Evolutionary conservation across 92 coral and sea anemone species (phyloP).

Genomic region (Bergia puertoricense): DNA sequence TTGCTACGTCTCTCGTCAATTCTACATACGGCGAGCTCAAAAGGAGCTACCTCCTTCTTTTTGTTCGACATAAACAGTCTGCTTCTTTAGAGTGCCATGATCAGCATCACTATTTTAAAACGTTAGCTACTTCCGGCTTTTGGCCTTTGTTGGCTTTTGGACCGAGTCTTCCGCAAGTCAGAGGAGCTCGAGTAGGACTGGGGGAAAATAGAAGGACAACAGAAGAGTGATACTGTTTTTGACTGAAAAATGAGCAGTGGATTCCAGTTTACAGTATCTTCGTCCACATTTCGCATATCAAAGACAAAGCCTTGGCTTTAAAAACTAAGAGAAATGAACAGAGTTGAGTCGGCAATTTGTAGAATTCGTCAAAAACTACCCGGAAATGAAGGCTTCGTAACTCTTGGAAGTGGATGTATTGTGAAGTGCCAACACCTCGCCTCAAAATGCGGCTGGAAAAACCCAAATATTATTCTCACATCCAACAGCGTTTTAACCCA

Average conservation of each 20-base stretch:
- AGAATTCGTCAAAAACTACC: constrained; percentile 81
- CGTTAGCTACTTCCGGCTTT: constrained; percentile 1
- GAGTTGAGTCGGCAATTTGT: constrained; percentile 80
- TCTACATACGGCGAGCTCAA: constrained; percentile 7
- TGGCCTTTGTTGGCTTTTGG: neutral
- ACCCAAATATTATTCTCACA: constrained; percentile 69
- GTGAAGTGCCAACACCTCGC: constrained; percentile 63
- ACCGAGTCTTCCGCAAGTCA: constrained; percentile 1
- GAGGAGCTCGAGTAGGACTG: neutral
- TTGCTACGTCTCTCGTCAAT: neutral
- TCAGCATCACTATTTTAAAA: neutral
- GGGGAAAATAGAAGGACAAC: neutral
- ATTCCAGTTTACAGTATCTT: neutral
- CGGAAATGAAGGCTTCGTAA: constrained; percentile 64
- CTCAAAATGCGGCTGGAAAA: constrained; percentile 81
- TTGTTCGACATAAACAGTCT: neutral
- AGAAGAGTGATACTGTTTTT: neutral
- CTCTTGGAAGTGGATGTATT: constrained; percentile 82
- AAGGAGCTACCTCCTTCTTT: neutral
- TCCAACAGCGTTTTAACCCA: constrained; percentile 67
- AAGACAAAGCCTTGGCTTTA: constrained; percentile 2
- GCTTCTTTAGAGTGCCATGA: neutral
- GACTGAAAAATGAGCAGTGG: constrained; percentile 20
- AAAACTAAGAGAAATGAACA: constrained; percentile 60
- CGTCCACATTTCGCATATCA: neutral